Evolutionary conservation across 2,113 vertebrate genomes (phyloP).

Genomic region (Ophiodon elongatus): DNA sequence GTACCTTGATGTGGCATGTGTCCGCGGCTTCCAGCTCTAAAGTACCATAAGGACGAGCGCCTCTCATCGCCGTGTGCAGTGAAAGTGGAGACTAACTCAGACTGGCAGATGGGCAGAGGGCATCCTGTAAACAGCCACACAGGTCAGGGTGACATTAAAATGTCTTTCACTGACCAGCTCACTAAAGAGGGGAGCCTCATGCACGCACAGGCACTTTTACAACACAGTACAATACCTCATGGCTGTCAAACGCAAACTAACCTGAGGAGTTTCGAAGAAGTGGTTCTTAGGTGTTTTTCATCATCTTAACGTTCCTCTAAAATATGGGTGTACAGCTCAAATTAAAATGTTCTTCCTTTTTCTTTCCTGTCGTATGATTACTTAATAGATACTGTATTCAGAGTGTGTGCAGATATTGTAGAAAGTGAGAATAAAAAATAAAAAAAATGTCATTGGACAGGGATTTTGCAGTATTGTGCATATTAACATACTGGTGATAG

Average conservation of each 20-base stretch:
- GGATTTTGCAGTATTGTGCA: background rate
- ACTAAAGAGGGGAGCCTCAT: slow-evolving; percentile 30
- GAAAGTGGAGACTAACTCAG: slow-evolving; percentile 63
- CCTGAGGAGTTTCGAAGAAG: background rate
- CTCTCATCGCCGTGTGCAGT: slow-evolving; percentile 46
- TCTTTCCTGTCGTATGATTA: background rate
- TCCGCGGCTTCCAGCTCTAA: slow-evolving; percentile 3
- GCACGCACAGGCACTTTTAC: slow-evolving; percentile 10
- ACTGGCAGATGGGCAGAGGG: slow-evolving; percentile 75
- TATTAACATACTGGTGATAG: background rate
- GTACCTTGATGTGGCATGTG: background rate
- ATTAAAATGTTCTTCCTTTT: background rate
- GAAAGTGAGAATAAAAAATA: background rate
- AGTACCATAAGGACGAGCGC: slow-evolving; percentile 22
- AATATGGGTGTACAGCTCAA: background rate
- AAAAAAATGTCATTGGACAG: background rate
- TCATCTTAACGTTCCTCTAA: background rate
- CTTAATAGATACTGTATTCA: background rate
- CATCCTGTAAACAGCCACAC: slow-evolving; percentile 68
- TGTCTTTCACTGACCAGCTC: slow-evolving; percentile 61
- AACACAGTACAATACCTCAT: background rate
- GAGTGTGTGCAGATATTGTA: background rate
- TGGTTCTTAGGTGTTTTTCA: background rate
- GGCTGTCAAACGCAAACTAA: background rate
- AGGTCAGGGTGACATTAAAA: slow-evolving; percentile 70